Evolutionary conservation across 2,888 invertebrate species (phyloP).

Genomic region (Gasteruption jaculator): DNA sequence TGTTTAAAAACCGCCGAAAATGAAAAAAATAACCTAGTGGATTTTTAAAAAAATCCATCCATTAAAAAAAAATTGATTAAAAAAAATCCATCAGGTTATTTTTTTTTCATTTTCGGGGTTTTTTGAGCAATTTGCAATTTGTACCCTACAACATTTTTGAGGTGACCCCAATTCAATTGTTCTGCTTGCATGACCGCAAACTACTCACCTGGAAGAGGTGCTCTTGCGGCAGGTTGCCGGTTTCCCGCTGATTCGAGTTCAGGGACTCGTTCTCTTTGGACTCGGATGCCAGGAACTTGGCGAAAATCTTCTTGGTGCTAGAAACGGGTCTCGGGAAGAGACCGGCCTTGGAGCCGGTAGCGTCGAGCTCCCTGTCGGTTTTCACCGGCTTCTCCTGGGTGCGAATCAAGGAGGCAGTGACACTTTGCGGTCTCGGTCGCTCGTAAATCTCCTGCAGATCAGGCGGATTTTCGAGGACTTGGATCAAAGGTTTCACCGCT

Average conservation of each 20-base stretch:
- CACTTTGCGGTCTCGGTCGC: constrained; percentile 34
- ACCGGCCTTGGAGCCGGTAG: constrained; percentile 20
- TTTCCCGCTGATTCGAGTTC: constrained; percentile 17
- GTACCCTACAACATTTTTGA: too few relatives aligned
- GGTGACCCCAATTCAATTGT: too few relatives aligned
- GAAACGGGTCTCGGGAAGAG: constrained; percentile 26
- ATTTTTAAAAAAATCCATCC: too few relatives aligned
- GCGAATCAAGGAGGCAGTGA: constrained; percentile 48
- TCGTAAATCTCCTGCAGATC: too few relatives aligned
- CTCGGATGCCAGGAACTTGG: constrained; percentile 19
- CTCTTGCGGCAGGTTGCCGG: constrained; percentile 12
- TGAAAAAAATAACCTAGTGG: too few relatives aligned
- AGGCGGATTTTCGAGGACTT: too few relatives aligned
- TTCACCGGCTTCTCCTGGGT: constrained; percentile 6
- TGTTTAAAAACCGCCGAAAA: too few relatives aligned
- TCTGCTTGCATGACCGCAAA: too few relatives aligned
- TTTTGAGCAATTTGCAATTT: too few relatives aligned
- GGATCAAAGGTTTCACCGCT: constrained; percentile 2
- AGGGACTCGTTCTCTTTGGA: constrained; percentile 27
- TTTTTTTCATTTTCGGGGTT: too few relatives aligned
- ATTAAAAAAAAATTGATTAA: background rate
- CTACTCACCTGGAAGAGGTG: constrained; percentile 34
- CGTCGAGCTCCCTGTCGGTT: constrained; percentile 9
- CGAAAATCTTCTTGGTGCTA: constrained; percentile 22
- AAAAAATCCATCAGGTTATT: too few relatives aligned